Evolutionary conservation across 1,140 invertebrate genomes (phyloP).

Genomic region (Neuroterus valhalla): DNA sequence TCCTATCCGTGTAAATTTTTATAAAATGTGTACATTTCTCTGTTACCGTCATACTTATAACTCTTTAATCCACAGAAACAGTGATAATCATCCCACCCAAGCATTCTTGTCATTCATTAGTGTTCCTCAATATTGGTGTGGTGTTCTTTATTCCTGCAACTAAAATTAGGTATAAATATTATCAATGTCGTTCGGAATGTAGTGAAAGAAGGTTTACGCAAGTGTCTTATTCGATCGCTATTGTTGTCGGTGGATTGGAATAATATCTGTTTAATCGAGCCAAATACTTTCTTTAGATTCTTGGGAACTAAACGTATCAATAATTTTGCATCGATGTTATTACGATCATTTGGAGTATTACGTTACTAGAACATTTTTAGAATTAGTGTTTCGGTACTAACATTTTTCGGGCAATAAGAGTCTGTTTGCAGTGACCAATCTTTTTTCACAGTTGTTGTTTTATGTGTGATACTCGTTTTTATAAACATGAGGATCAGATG

Average conservation of each 20-base stretch:
- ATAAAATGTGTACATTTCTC: background rate
- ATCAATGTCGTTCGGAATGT: conserved; percentile 69
- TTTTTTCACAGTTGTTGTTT: background rate
- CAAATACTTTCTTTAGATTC: background rate
- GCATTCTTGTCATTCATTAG: conserved; percentile 12
- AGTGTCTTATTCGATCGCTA: conserved; percentile 63
- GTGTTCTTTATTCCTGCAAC: conserved; percentile 57
- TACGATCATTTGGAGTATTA: conserved; percentile 41
- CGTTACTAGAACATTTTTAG: conserved; percentile 48
- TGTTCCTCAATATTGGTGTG: conserved; percentile 61
- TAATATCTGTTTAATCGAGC: conserved; percentile 22
- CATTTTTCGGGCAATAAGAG: conserved; percentile 4
- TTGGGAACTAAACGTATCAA: background rate
- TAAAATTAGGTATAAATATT: conserved; percentile 54
- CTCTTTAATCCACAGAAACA: background rate
- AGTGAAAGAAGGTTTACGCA: conserved; percentile 55
- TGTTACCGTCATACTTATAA: background rate
- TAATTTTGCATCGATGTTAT: background rate
- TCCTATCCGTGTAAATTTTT: too few species aligned
- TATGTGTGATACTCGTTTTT: conserved; percentile 9
- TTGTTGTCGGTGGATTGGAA: conserved; percentile 48
- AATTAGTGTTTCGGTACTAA: conserved; percentile 41
- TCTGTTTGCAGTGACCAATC: background rate
- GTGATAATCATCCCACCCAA: background rate
- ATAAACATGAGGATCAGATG: conserved; percentile 23